These are phyloP conservation scores for Papilio polyxenes DNA, from an alignment of 1,140 invertebrate species.

Conservation along the genomic window DNA sequence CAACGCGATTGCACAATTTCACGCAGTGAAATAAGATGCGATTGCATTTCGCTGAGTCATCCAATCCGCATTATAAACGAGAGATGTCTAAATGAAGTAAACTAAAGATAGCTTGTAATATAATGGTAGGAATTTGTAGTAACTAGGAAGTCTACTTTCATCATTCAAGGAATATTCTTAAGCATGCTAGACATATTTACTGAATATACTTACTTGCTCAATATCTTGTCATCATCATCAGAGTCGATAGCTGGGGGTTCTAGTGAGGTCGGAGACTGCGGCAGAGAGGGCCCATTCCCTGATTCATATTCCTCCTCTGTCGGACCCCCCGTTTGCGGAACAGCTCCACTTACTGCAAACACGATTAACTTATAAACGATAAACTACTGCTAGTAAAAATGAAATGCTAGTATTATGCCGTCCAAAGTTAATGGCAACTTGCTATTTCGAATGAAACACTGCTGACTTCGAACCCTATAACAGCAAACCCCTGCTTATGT, in stretches of 20 bases:
- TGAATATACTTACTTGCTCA: slow-evolving; percentile 80
- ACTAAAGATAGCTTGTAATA: no score
- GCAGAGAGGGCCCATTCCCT: slow-evolving; percentile 95
- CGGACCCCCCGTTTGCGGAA: slow-evolving; percentile 53
- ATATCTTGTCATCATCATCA: slow-evolving; percentile 89
- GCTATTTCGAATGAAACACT: no score
- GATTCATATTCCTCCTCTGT: slow-evolving; percentile 97
- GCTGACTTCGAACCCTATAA: no score
- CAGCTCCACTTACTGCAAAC: slow-evolving; percentile 43
- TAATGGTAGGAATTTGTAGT: not conserved
- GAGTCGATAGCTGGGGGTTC: slow-evolving; percentile 91
- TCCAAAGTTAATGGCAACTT: no score
- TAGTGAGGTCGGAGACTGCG: slow-evolving; percentile 94
- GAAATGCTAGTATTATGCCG: no score
- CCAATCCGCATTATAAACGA: not conserved
- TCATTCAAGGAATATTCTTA: not conserved
- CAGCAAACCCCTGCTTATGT: no score
- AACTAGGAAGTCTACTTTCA: no score
- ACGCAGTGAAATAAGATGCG: slow-evolving; percentile 2
- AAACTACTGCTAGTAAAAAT: not conserved
- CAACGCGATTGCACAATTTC: not conserved
- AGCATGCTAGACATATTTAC: not conserved
- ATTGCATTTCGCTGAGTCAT: slow-evolving; percentile 2
- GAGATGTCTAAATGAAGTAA: not conserved
- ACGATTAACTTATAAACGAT: not conserved